Conservation (phyloP, 1,140 invertebrate genomes). For the Sweltsa coloradensis region DNA sequence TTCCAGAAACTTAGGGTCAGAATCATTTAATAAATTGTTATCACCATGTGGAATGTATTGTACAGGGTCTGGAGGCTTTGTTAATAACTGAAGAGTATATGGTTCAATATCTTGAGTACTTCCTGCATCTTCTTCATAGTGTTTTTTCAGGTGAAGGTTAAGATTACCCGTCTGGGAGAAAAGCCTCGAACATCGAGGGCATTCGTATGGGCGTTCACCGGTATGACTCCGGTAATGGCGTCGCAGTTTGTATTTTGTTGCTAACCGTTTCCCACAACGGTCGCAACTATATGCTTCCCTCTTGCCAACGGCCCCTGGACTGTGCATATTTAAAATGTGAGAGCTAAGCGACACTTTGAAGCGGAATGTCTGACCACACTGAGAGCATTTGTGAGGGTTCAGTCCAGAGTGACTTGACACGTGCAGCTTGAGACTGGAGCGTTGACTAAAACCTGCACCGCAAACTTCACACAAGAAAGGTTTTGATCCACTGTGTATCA, state of each 20-base stretch:
- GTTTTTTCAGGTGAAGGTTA: conserved; percentile 11
- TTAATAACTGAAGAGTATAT: neutral
- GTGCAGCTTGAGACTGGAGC: conserved; percentile 39
- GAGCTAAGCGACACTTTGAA: conserved; percentile 32
- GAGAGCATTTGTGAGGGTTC: conserved; percentile 40
- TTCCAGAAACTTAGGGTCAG: conserved; percentile 7
- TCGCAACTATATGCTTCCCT: conserved; percentile 19
- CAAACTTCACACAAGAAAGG: conserved; percentile 37
- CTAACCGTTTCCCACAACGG: conserved; percentile 34
- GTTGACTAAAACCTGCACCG: conserved; percentile 43
- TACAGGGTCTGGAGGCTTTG: neutral
- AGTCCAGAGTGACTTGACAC: conserved; percentile 36
- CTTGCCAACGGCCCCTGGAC: conserved; percentile 16
- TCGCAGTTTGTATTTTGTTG: conserved; percentile 33
- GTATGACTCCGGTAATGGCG: conserved; percentile 32
- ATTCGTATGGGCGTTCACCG: conserved; percentile 11
- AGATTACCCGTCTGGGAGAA: conserved; percentile 12
- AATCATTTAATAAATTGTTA: neutral
- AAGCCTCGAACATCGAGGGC: conserved; percentile 5
- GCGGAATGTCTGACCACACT: conserved; percentile 37
- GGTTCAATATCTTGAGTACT: neutral
- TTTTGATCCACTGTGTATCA: conserved; percentile 23
- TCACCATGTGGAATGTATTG: neutral
- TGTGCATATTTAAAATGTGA: conserved; percentile 31
- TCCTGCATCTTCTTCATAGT: conserved; percentile 6